phyloP scores from a whole-genome alignment of 2,888 invertebrate genomes.

The Ecliptopera silaceata region DNA sequence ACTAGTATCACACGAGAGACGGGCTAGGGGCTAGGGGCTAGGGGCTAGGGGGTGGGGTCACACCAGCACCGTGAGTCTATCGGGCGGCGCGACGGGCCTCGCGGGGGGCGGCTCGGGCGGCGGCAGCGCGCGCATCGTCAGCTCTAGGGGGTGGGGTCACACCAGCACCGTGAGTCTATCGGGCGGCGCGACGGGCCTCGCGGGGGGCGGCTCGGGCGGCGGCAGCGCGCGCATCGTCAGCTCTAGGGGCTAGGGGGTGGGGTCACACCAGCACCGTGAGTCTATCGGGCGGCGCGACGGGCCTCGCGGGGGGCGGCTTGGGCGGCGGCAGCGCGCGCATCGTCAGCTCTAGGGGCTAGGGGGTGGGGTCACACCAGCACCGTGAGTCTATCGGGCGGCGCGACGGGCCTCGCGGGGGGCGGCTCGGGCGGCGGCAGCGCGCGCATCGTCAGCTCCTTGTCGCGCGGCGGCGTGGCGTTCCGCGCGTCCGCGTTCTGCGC shows the following conservation, averaged over 20 bases:
- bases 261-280: slow-evolving; percentile 73
- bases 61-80: slow-evolving; percentile 76
- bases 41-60: slow-evolving; percentile 37
- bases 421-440: slow-evolving; percentile 78
- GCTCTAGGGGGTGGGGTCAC: slow-evolving; percentile 76
- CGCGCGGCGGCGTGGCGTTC: slow-evolving; percentile 90
- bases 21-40: no score
- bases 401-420: slow-evolving; percentile 49
- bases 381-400: slow-evolving; percentile 72
- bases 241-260: slow-evolving; percentile 69
- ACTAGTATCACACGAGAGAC: slow-evolving; percentile 52
- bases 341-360: slow-evolving; percentile 84
- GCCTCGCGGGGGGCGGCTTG: slow-evolving; percentile 55
- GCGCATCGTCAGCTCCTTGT: slow-evolving; percentile 91
- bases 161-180: slow-evolving; percentile 77
- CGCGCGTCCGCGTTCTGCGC: slow-evolving; percentile 93
- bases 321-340: slow-evolving; percentile 85
- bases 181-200: slow-evolving; percentile 55
- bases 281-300: slow-evolving; percentile 64
- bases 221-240: slow-evolving; percentile 88
- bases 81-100: slow-evolving; percentile 58
- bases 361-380: slow-evolving; percentile 62
- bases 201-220: slow-evolving; percentile 62
- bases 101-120: slow-evolving; percentile 61
- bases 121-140: slow-evolving; percentile 87